Conservation (phyloP, 2,113 vertebrate species). For the Pardalotus punctatus region DNA sequence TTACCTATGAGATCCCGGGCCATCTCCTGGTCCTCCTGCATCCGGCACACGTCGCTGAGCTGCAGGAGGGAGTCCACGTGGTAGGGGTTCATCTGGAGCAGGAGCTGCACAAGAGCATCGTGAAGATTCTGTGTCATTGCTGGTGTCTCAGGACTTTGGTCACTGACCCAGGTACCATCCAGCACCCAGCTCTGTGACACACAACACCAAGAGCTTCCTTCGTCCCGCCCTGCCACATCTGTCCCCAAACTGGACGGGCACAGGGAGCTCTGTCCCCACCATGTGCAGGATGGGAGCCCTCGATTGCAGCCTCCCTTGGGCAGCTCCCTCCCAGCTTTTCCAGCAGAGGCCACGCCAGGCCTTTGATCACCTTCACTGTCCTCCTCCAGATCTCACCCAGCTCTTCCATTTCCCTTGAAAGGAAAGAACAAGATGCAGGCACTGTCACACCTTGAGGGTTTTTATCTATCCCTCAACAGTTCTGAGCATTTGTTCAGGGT, state of each 20-base stretch:
- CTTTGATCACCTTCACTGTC: background rate
- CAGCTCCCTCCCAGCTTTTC: background rate
- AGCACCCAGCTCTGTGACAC: background rate
- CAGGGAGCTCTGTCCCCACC: background rate
- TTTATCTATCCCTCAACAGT: background rate
- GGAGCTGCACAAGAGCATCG: constrained; percentile 68
- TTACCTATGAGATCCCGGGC: constrained; percentile 94
- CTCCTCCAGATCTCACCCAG: background rate
- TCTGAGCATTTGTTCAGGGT: background rate
- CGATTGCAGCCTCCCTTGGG: background rate
- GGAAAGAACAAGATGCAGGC: background rate
- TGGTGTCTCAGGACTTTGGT: rapidly evolving
- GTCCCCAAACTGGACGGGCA: rapidly evolving
- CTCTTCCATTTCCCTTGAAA: background rate
- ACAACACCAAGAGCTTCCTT: background rate
- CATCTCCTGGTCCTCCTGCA: constrained; percentile 97
- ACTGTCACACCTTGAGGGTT: background rate
- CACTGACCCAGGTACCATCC: background rate
- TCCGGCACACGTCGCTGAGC: constrained; percentile 92
- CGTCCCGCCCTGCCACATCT: background rate
- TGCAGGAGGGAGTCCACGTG: constrained; percentile 95
- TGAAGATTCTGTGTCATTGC: background rate
- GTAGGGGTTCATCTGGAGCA: constrained; percentile 91
- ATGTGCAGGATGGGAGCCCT: background rate
- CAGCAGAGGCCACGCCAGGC: background rate